A percentile compares a stretch with the other conserved stretches of the same genome.
These are phyloP conservation scores for Apteryx mantelli DNA, from an alignment of 2,113 vertebrate genomes.

Conservation along the genomic window DNA sequence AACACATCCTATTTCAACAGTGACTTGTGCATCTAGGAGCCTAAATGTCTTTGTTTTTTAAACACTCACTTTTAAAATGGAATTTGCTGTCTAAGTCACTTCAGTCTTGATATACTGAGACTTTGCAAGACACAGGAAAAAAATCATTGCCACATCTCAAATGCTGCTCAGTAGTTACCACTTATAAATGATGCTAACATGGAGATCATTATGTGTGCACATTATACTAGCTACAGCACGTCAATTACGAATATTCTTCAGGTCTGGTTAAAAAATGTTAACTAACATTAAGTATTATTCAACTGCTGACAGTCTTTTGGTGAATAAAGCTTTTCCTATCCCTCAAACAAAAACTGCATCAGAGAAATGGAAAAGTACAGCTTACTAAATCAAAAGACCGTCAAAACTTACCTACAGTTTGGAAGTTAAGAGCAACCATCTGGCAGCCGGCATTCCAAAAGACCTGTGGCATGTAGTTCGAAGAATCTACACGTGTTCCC, in stretches of 20 bases:
- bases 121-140: neutral
- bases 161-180: neutral
- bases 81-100: neutral
- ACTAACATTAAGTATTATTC: neutral
- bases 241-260: neutral
- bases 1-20: neutral
- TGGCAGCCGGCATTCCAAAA: conserved; percentile 99
- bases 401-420: conserved; percentile 88
- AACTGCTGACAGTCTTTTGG: neutral
- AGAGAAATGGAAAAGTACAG: neutral
- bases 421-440: conserved; percentile 97
- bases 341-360: neutral
- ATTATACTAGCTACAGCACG: neutral
- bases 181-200: neutral
- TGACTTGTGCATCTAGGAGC: neutral
- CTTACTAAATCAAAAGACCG: neutral
- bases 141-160: neutral
- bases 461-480: conserved; percentile 98
- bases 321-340: neutral
- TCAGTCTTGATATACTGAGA: neutral
- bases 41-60: neutral
- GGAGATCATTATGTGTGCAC: neutral
- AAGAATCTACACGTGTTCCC: conserved; percentile 96
- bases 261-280: neutral
- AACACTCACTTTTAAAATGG: neutral